phyloP scores from a whole-genome alignment of 2,888 invertebrate genomes.

The Chloromyia formosa region DNA sequence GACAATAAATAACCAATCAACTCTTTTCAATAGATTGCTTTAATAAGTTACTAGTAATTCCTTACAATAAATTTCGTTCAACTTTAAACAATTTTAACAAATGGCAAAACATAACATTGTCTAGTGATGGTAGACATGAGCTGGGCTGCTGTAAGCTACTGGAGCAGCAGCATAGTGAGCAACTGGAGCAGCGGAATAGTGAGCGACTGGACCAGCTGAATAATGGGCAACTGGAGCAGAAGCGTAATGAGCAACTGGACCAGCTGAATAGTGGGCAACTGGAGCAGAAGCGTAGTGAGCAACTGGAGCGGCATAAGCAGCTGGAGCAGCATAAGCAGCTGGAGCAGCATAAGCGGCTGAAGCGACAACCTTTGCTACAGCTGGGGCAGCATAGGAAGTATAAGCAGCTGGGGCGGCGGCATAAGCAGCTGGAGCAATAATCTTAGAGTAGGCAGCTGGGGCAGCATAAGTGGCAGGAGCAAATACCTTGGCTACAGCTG shows the following conservation, averaged over 20 bases:
- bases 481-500: not conserved
- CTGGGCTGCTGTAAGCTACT: not conserved
- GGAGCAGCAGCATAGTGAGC: slow-evolving; percentile 41
- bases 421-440: not conserved
- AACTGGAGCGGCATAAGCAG: slow-evolving; percentile 40
- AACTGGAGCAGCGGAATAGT: slow-evolving; percentile 45
- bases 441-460: slow-evolving; percentile 8
- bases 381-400: slow-evolving; percentile 38
- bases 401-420: slow-evolving; percentile 44
- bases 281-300: not conserved
- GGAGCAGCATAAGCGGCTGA: slow-evolving; percentile 46
- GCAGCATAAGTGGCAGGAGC: slow-evolving; percentile 21
- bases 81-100: too few species aligned
- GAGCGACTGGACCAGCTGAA: slow-evolving; percentile 45
- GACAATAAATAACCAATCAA: too few species aligned
- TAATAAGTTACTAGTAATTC: too few species aligned
- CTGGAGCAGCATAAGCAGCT: slow-evolving; percentile 44
- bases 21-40: too few species aligned
- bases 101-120: too few species aligned
- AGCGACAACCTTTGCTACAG: slow-evolving; percentile 43
- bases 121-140: slow-evolving; percentile 24
- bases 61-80: too few species aligned
- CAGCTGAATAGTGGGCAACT: slow-evolving; percentile 33
- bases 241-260: slow-evolving; percentile 44
- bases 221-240: slow-evolving; percentile 45